Base-by-base conservation (phyloP, 1,140 invertebrate genomes). In the Drosophila punjabiensis region DNA sequence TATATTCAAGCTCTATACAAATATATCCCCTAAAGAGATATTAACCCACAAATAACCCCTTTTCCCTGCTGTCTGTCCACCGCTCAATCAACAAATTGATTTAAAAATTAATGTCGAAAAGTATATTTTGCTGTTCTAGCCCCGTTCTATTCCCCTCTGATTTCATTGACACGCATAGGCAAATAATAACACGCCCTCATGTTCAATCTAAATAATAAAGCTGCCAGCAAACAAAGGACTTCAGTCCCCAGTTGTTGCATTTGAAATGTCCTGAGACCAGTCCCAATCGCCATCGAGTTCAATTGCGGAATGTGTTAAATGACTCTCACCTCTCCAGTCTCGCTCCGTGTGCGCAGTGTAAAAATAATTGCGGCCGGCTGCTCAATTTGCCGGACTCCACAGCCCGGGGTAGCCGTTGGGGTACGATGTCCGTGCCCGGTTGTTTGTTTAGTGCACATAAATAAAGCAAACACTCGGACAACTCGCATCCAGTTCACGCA, bases 391-490 rank as follows among this genome's bases (percentile, higher is more conserved):
- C 50, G 65, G 53, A 37, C 18, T 56, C 53, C 53, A 37, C 43
- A 59, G 35, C 33, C 14, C 59, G 13, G 11, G 45, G 47, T 18
- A 55, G 62, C 4, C 41, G n/a, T 37, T 60, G 30, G n/a, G 30
- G 11, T 3, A 58, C 55, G 35, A 58, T n/a, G 85, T 89, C 74
- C 69, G 63, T 71, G 64, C 41, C 52, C 20, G 10, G 16, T n/a
- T 73, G 84, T 76, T 88, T 89, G 85, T 76, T 88, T 85, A 71
- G 77, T 71, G 69, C 73, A 83, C 69, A 88, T 84, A 89, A 81
- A 89, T 88, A 88, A 88, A 68, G 69, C 64, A 71, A 69, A 81
- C 66, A 79, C 65, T 70, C 78, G 50, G 39, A 62, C 55, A 67
- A 61, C 45, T 56, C 28, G 43, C 76, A 58, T 43, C 56, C 20